Base-by-base conservation (phyloP, 92 coral and sea anemone genomes). In the Epizoanthus fatuus region DNA sequence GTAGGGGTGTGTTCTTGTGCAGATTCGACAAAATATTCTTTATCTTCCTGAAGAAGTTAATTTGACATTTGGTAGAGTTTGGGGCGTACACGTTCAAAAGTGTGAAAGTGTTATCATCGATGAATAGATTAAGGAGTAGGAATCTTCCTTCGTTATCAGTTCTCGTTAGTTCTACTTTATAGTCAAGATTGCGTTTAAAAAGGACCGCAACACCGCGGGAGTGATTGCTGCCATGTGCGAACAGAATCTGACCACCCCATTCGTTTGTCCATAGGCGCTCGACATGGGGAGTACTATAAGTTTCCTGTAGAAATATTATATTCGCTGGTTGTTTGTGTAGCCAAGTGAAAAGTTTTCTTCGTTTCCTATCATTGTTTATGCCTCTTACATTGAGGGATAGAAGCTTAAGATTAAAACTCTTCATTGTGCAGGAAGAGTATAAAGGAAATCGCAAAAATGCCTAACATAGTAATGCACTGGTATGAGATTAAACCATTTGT, bases 241-340 rank as follows among this genome's bases (percentile, higher is more conserved):
- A 74, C 56, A 71, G 19, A 63, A 81, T 81, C 67, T 70, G 64
- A 22, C 86, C 86, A 37, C 79, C 79, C 86, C 58, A 82, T 19
- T 82, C 86, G 9, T 77, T 55, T 37, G 62, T 68, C 79, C 59
- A 54, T 37, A 3, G 53, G 39, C 74, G 32, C 20, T 17, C 9
- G 52, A 37, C 49, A 45, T 69, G 84, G 10, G 37, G 20, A 22
- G 75, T 49, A 53, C 56, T 52, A 25, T 39, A 68, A 67, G 86
- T 81, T 37, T 69, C 77, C 7, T 81, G 86, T 32, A 69, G 32
- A 81, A 19, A 81, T 45, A 51, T 45, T 37, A 54, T 54, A 29
- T 81, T 44, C 15, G 55, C 15, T 67, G 72, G 59, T 52, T 81
- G 77, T 52, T 81, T 71, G 66, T 81, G 86, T 25, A 81, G 86